Evolutionary conservation across 1,140 invertebrate genomes (phyloP).

Genomic region (Bombyx mandarina): DNA sequence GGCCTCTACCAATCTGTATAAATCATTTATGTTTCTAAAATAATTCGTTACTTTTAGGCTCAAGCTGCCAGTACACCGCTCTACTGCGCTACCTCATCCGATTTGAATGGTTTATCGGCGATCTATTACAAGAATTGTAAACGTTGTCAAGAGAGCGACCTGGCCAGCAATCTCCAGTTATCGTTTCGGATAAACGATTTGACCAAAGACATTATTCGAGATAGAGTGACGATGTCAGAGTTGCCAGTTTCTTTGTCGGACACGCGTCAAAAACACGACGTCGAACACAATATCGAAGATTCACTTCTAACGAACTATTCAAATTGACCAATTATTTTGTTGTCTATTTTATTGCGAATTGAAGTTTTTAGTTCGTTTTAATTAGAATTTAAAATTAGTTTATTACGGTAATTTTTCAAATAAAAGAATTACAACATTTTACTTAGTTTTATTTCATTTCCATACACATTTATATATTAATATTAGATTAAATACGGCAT

Average conservation of each 20-base stretch:
- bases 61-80: conserved; percentile 92
- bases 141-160: conserved; percentile 77
- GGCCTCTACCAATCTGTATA: too few relatives aligned
- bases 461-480: too few relatives aligned
- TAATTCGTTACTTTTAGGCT: conserved; percentile 74
- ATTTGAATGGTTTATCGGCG: conserved; percentile 85
- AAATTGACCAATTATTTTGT: background rate
- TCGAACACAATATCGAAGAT: conserved; percentile 20
- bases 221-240: conserved; percentile 14
- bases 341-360: too few relatives aligned
- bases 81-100: conserved; percentile 87
- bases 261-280: conserved; percentile 6
- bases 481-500: too few relatives aligned
- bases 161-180: conserved; percentile 70
- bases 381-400: too few relatives aligned
- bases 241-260: conserved; percentile 2
- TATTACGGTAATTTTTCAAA: too few relatives aligned
- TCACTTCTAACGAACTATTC: conserved; percentile 25
- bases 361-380: too few relatives aligned
- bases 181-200: conserved; percentile 45
- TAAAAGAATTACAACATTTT: too few relatives aligned
- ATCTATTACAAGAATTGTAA: conserved; percentile 94
- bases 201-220: conserved; percentile 26
- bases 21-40: too few relatives aligned
- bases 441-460: too few relatives aligned